Evolutionary conservation across 2,113 vertebrate genomes (phyloP).

Genomic region (Hipposideros armiger): DNA sequence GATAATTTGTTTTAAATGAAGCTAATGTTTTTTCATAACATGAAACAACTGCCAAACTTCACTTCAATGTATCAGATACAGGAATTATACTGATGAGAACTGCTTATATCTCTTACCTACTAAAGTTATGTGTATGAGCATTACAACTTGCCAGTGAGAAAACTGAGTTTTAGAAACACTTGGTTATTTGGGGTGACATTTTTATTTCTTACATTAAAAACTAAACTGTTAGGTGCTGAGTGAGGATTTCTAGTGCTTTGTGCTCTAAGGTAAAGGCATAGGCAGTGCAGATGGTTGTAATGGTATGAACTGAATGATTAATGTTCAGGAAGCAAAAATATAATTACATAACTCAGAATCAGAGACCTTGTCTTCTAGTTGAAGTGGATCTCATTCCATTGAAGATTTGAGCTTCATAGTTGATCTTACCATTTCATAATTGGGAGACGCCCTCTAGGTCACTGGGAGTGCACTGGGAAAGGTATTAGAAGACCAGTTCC

Average conservation of each 20-base stretch:
- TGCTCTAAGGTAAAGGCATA: background rate
- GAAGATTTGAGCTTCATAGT: background rate
- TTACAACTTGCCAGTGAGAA: background rate
- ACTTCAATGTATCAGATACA: background rate
- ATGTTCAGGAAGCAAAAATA: background rate
- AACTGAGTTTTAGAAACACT: background rate
- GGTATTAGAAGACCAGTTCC: background rate
- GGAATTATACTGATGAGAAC: background rate
- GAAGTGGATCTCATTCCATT: background rate
- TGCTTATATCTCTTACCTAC: background rate
- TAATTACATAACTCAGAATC: background rate
- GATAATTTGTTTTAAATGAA: conserved; percentile 65
- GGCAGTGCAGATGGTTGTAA: background rate
- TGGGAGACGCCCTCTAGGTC: background rate
- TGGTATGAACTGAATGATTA: background rate
- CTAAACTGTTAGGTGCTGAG: background rate
- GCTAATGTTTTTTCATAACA: background rate
- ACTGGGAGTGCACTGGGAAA: background rate
- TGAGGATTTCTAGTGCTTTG: background rate
- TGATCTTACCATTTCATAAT: background rate
- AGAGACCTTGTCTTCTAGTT: background rate
- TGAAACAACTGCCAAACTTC: conserved; percentile 43
- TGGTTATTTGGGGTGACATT: background rate
- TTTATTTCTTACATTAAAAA: background rate
- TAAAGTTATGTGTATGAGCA: background rate